Base-by-base conservation (phyloP, 2,797 vertebrate species). In the Luscinia megarhynchos region DNA sequence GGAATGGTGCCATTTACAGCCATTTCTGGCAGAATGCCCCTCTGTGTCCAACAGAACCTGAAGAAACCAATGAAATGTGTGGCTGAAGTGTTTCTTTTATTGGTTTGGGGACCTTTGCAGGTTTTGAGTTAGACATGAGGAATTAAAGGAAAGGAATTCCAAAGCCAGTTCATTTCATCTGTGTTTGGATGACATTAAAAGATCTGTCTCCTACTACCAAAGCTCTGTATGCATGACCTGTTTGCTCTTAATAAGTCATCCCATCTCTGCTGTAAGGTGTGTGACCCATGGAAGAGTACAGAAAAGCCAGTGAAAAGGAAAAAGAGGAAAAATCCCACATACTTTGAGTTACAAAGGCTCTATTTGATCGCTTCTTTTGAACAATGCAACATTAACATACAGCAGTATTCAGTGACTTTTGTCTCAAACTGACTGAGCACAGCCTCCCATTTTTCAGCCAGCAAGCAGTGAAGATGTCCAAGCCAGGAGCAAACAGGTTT, bases 341-440 rank as follows among this genome's bases (percentile, higher is more conserved):
- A 51, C n/a, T 50, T 63, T 2, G 6, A 83, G 61, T 12, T 83
- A 62, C 26, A 58, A 50, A 82, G 4, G 20, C 13, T 87, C 40
- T 68, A 32, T 11, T 36, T 41, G 24, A 73, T 55, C 0, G 0
- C 15, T 79, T 45, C 21, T 83, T 87, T 72, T 61, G 50, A 80
- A 46, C 22, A 81, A 43, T 17, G 10, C 59, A 73, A 19, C 11
- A 43, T 68, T 87, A 82, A 10, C 29, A 76, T 7, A 16, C 8
- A 75, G 5, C 34, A 26, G 8, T 61, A 11, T 70, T 67, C 61
- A 48, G 32, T 57, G 64, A 26, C 30, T 84, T 74, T 72, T 82
- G 26, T 15, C n/a, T 72, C 27, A 38, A 50, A 69, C 23, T 51
- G 13, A 61, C 11, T 0, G 0, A 73, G 24, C 0, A 0, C 34